Base-by-base conservation (phyloP, 2,888 invertebrate genomes). In the Lottia gigantea region DNA sequence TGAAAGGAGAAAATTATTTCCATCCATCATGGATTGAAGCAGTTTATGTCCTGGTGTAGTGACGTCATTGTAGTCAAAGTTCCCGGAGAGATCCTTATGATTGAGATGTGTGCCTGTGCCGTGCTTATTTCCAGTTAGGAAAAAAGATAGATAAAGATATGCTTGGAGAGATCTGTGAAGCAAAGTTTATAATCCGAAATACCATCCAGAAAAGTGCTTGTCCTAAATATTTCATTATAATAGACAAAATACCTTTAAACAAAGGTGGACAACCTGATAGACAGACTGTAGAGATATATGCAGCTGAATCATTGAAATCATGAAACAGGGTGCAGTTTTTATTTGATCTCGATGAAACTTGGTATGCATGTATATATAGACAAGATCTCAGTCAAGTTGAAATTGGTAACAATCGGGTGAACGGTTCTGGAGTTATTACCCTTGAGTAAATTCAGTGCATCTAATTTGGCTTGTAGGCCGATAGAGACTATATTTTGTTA, bases 71-170 rank as follows among this genome's bases (percentile, higher is more conserved):
- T 71, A 2, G 71, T 71, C n/a, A 64, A 64, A 6, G 71, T 71
- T n/a, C 71, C 71, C 11, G 71, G 67, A 19, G 19, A 61, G 19
- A 12, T 61, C 23, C 7, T 71, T 19, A 7, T 46, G 19, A 62
- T 67, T 23, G 71, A 71, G 65, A 46, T 71, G 16, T 71, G 71
- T 25, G 71, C 71, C 19, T 71, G 71, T 31, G 45, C 64, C 19
- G 61, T 65, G 15, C 67, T 55, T 15, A 40, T 19, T 19, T 63
- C 70, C 16, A 26, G 46, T 40, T 40, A 3, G 40, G n/a, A n/a
- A n/a, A n/a, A n/a, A 40, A 40, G 40, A 3, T 40, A 1, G 7
- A 40, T 40, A 40, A 8, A 8, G 40, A 40, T 11, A 40, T 40
- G 40, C 11, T 40, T 40, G 40, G 7, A 40, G 40, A 40, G 40